Conservation (phyloP, 2,113 vertebrate genomes). For the Ailuropoda melanoleuca region DNA sequence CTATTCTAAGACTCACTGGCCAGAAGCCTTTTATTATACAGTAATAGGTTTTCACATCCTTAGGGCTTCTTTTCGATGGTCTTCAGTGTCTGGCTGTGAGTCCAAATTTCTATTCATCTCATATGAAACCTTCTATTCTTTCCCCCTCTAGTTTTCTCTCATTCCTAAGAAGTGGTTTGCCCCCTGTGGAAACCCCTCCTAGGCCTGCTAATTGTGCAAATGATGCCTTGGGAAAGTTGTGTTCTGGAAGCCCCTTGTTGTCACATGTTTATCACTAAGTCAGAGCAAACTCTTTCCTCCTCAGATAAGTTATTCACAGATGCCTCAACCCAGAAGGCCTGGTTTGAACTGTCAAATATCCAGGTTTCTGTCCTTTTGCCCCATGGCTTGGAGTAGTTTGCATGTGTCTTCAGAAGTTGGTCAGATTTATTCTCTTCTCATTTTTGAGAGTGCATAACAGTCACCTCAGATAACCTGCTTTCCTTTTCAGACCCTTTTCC, state of each 20-base stretch:
- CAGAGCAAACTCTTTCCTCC: neutral
- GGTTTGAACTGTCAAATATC: neutral
- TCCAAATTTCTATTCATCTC: slow-evolving; percentile 11
- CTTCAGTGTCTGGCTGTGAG: neutral
- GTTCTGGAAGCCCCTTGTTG: neutral
- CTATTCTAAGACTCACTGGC: slow-evolving; percentile 70
- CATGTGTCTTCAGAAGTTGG: neutral
- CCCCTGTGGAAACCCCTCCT: slow-evolving; percentile 3
- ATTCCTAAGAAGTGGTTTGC: slow-evolving; percentile 37
- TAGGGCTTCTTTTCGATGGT: slow-evolving; percentile 24
- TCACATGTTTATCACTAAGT: neutral
- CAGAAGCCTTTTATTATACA: slow-evolving; percentile 64
- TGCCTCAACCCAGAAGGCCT: neutral
- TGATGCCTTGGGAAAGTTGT: neutral
- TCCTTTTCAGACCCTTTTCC: neutral
- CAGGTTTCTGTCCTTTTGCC: neutral
- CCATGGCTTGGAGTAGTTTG: neutral
- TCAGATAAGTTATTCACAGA: neutral
- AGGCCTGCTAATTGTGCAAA: neutral
- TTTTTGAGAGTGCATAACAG: neutral
- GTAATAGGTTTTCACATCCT: slow-evolving; percentile 67
- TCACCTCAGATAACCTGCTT: neutral
- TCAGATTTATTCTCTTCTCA: neutral
- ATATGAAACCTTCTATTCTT: neutral
- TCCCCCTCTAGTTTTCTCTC: neutral